Percentiles rank a stretch among this genome's conserved stretches.
These are phyloP conservation scores for Branchinecta sandiegonensis DNA, from an alignment of 2,888 invertebrate species.

Conservation along the genomic window DNA sequence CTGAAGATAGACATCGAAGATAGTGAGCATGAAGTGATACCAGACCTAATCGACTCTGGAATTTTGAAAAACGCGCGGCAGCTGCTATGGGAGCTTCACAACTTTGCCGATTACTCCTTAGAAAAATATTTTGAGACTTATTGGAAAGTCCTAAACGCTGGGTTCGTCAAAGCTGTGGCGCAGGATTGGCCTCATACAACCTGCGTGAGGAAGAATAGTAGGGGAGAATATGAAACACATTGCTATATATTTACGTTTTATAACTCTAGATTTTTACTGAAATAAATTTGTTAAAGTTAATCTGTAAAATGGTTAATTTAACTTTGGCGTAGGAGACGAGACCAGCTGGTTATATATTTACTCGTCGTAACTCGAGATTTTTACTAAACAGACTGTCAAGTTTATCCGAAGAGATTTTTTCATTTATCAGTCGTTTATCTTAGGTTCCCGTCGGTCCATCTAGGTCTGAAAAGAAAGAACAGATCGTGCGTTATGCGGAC, in stretches of 20 bases:
- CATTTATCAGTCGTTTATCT: no score
- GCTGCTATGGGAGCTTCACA: neutral
- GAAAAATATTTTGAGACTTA: neutral
- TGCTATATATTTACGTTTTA: neutral
- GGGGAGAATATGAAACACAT: neutral
- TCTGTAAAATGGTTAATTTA: no score
- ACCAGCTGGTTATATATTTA: no score
- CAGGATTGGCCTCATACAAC: slow-evolving; percentile 9
- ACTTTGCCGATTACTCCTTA: neutral
- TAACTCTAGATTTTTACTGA: neutral
- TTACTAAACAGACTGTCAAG: no score
- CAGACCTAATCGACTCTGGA: neutral
- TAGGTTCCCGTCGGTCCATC: no score
- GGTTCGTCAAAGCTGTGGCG: neutral
- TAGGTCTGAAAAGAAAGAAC: no score
- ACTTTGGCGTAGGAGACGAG: no score
- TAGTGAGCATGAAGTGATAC: slow-evolving; percentile 10
- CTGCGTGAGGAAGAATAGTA: neutral
- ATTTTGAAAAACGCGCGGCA: neutral
- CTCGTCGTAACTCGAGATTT: no score
- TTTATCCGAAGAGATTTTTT: no score
- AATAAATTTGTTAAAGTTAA: neutral
- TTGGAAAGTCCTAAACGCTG: neutral
- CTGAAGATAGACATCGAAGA: slow-evolving; percentile 10
- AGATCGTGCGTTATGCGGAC: no score